A percentile compares a stretch with the other conserved stretches of the same genome.
phyloP scores from a whole-genome alignment of 2,888 invertebrate genomes.

The Drosophila recens region DNA sequence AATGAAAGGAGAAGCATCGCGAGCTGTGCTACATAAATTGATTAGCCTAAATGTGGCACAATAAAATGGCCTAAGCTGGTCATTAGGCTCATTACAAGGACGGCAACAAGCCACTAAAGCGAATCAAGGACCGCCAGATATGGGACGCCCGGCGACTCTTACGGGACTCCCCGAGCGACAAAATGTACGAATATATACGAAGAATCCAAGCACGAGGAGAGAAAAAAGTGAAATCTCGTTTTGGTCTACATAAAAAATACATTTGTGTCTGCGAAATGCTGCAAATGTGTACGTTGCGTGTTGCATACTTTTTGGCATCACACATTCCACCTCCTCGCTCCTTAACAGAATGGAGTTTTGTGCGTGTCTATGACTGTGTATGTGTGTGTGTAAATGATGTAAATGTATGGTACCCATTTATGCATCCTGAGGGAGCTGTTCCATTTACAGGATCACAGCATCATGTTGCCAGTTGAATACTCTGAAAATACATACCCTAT shows the following conservation, averaged over 20 bases:
- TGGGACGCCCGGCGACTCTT: conserved; percentile 44
- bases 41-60: conserved; percentile 51
- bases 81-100: conserved; percentile 61
- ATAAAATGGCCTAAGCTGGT: conserved; percentile 53
- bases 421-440: conserved; percentile 69
- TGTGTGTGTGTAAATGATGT: not conserved
- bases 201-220: not conserved
- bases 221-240: conserved; percentile 24
- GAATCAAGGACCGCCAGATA: conserved; percentile 49
- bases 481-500: not conserved
- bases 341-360: conserved; percentile 6
- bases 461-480: conserved; percentile 29
- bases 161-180: conserved; percentile 52
- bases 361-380: conserved; percentile 9
- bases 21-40: conserved; percentile 58
- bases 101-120: conserved; percentile 34
- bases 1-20: not conserved
- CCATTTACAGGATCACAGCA: conserved; percentile 44
- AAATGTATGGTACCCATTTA: conserved; percentile 47
- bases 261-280: conserved; percentile 59
- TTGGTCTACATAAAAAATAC: conserved; percentile 71
- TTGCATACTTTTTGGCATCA: conserved; percentile 44
- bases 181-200: conserved; percentile 24
- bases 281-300: conserved; percentile 66
- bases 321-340: conserved; percentile 31